Conservation (phyloP, 2,113 vertebrate genomes). For the Myiopsitta monachus region DNA sequence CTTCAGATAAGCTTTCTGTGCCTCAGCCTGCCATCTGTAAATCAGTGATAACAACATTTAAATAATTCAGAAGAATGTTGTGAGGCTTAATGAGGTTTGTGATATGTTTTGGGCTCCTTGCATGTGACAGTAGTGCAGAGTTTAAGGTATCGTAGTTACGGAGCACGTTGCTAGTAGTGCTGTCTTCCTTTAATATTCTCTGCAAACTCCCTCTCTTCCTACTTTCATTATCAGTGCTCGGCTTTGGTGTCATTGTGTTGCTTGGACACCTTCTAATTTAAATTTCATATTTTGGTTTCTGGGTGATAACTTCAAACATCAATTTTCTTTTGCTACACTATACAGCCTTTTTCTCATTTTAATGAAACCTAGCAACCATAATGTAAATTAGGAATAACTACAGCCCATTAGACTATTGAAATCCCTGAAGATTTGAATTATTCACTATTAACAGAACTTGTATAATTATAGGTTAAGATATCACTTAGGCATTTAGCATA, state of each 20-base stretch:
- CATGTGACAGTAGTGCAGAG: background rate
- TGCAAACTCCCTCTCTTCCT: background rate
- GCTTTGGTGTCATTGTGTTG: slow-evolving; percentile 27
- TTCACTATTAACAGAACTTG: slow-evolving; percentile 65
- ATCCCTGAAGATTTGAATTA: slow-evolving; percentile 54
- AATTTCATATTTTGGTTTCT: slow-evolving; percentile 62
- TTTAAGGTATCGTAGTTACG: background rate
- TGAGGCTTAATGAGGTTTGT: background rate
- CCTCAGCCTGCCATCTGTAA: slow-evolving; percentile 36
- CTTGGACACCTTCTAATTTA: slow-evolving; percentile 56
- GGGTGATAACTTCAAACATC: slow-evolving; percentile 47
- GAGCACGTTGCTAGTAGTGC: background rate
- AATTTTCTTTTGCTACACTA: slow-evolving; percentile 25
- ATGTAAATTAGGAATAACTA: slow-evolving; percentile 60
- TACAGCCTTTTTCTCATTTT: slow-evolving; percentile 43
- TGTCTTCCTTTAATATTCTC: background rate
- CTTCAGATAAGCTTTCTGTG: background rate
- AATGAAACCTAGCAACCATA: slow-evolving; percentile 62
- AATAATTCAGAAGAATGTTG: background rate
- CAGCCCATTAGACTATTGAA: slow-evolving; percentile 49
- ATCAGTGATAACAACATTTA: slow-evolving; percentile 23
- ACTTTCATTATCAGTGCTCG: background rate
- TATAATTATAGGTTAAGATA: slow-evolving; percentile 70
- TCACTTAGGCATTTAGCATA: slow-evolving; percentile 64
- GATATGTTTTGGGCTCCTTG: background rate